These are phyloP conservation scores for Anticlea derivata DNA, from an alignment of 2,888 invertebrate genomes.

Conservation along the genomic window DNA sequence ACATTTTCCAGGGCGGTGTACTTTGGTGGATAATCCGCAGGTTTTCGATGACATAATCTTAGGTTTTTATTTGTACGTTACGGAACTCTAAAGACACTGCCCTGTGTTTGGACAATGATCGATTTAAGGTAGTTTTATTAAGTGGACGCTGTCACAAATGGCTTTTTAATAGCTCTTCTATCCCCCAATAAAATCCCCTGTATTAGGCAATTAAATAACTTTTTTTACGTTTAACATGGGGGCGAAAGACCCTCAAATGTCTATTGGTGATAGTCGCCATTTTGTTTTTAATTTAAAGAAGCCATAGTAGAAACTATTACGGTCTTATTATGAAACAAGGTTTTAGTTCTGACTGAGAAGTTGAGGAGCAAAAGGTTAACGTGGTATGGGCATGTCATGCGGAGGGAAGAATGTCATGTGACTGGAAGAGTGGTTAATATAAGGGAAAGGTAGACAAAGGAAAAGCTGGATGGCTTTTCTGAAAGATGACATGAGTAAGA, in stretches of 20 bases:
- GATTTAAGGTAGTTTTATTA: slow-evolving; percentile 29
- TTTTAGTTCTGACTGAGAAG: too few species aligned
- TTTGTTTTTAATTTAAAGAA: neutral
- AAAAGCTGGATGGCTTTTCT: too few species aligned
- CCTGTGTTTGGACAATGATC: slow-evolving; percentile 21
- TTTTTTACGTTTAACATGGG: slow-evolving; percentile 2
- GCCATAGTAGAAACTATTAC: too few species aligned
- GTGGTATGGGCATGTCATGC: too few species aligned
- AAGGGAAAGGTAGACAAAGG: too few species aligned
- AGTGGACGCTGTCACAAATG: slow-evolving; percentile 28
- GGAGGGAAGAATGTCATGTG: too few species aligned
- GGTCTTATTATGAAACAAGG: too few species aligned
- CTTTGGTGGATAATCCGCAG: too few species aligned
- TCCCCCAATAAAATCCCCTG: slow-evolving; percentile 9
- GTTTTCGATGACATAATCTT: neutral
- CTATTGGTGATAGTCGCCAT: neutral
- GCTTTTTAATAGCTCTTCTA: slow-evolving; percentile 29
- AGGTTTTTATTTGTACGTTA: neutral
- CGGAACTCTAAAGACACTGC: slow-evolving; percentile 10
- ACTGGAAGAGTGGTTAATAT: too few species aligned
- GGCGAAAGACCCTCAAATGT: neutral
- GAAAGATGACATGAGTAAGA: too few species aligned
- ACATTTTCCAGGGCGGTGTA: too few species aligned
- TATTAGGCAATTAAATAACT: slow-evolving; percentile 18
- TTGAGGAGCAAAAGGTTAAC: too few species aligned